Percentiles rank a stretch among this genome's conserved stretches.
Conservation (phyloP, 2,113 vertebrate genomes). For the Rhynchopsitta pachyrhyncha region DNA sequence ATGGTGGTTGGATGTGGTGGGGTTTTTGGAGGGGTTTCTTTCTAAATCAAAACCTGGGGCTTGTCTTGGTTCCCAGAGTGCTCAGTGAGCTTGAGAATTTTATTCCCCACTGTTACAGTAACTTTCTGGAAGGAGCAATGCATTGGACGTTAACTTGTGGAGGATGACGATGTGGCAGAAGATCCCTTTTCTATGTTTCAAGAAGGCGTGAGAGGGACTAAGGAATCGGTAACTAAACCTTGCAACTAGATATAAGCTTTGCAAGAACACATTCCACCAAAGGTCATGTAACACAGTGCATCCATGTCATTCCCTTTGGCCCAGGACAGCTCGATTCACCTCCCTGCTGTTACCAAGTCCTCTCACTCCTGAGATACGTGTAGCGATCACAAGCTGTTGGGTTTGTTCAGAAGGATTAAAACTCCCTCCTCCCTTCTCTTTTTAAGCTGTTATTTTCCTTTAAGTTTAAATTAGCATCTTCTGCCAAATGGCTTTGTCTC, state of each 20-base stretch:
- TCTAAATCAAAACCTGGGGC: background rate
- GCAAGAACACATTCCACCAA: background rate
- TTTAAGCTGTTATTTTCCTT: slow-evolving; percentile 55
- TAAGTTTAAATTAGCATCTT: slow-evolving; percentile 54
- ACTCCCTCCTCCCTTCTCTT: background rate
- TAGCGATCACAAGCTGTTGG: background rate
- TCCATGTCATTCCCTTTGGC: background rate
- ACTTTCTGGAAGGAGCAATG: background rate
- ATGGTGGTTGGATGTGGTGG: background rate
- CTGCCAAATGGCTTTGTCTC: slow-evolving; percentile 50
- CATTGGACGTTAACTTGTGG: background rate
- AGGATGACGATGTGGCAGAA: background rate
- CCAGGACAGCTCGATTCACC: background rate
- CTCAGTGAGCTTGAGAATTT: background rate
- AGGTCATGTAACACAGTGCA: background rate
- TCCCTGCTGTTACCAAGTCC: background rate
- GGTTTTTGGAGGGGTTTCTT: background rate
- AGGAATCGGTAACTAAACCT: background rate
- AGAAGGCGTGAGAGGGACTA: background rate
- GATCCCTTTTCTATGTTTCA: background rate
- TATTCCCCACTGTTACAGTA: background rate
- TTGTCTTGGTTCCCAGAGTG: background rate
- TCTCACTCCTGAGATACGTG: background rate
- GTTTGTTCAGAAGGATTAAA: background rate
- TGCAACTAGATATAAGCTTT: background rate